Conservation (phyloP, 2,113 vertebrate species). For the Petroica traversi region DNA sequence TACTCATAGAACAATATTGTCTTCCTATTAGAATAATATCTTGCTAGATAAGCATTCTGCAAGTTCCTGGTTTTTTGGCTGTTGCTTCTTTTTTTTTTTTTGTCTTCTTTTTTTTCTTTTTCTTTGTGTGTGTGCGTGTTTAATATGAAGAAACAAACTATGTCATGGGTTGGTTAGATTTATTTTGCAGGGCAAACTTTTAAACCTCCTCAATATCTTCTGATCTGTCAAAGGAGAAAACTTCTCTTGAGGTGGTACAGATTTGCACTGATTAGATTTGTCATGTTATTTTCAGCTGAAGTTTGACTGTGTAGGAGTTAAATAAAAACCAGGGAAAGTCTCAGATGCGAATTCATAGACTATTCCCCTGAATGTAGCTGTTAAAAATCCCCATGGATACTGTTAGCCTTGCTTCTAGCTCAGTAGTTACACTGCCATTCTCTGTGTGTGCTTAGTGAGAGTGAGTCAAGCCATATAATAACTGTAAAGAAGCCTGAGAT, state of each 20-base stretch:
- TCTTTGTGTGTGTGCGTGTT: not conserved
- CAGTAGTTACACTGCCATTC: not conserved
- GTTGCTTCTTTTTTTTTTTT: not conserved
- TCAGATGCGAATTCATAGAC: not conserved
- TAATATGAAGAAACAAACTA: not conserved
- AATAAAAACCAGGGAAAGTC: not conserved
- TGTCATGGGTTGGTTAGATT: not conserved
- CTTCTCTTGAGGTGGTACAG: not conserved
- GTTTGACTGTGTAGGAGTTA: slow-evolving; percentile 5
- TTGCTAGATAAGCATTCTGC: not conserved
- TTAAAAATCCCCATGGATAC: slow-evolving; percentile 12
- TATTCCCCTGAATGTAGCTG: not conserved
- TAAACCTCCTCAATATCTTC: not conserved
- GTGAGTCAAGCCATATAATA: not conserved
- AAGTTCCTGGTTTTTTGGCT: not conserved
- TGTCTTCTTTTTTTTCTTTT: not conserved
- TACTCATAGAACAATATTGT: not conserved
- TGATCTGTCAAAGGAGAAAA: not conserved
- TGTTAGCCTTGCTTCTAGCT: not conserved
- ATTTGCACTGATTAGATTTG: not conserved
- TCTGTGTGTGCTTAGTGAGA: slow-evolving; percentile 2
- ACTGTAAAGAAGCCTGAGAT: not conserved
- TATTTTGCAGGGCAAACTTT: not conserved
- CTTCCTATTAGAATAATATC: not conserved
- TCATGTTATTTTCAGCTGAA: not conserved